Evolutionary conservation across 2,113 vertebrate species (phyloP), one percentile per base, ranked within the genome.

Genomic region (Leuciscus idus): DNA sequence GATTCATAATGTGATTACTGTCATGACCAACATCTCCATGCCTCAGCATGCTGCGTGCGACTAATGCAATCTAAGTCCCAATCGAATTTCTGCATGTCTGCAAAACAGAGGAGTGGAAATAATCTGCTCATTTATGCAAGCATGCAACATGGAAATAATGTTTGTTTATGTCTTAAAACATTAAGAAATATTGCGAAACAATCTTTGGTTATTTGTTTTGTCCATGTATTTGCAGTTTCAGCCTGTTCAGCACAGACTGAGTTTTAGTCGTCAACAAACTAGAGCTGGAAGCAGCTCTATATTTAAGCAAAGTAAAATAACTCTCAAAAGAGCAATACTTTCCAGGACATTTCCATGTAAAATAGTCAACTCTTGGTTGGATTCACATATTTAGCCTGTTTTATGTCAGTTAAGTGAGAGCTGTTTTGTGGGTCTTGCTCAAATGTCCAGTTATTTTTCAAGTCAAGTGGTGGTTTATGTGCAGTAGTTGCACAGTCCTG

Each of bases 1-100:
- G 39, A 83, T 43, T 39, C 61, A 48, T 85, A 88, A 88, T 90
- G 19, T 39, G 48, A 87, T 88, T 84, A 87, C 62, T 64, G 57
- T 76, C 61, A 61, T 46, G 59, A 68, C 64, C 86, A 81, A 82
- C 87, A 72, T 84, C 78, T 43, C 76, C 36, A 68, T 75, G 87
- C 83, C 55, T 86, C 26, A 57, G 81, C 59, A 57, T 74, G 77
- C 66, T 72, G 75, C 48, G 70, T 55, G 74, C 55, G 5, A 87
- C 79, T 82, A 86, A 86, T 82, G 55, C 80, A 73, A 86, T 86
- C 50, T 64, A 64, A 75, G 46, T 75, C 59, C 21, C 74, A 82
- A 82, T 86, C 70, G 73, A 78, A 88, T 88, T 87, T 55, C 28
- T 79, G 36, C 33, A 77, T 28, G 46, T 74, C 23, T 55, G 59